Percentiles rank a stretch among this genome's conserved stretches.
These are phyloP conservation scores for Harpegnathos saltator DNA, from an alignment of 1,140 invertebrate species.

Conservation along the genomic window DNA sequence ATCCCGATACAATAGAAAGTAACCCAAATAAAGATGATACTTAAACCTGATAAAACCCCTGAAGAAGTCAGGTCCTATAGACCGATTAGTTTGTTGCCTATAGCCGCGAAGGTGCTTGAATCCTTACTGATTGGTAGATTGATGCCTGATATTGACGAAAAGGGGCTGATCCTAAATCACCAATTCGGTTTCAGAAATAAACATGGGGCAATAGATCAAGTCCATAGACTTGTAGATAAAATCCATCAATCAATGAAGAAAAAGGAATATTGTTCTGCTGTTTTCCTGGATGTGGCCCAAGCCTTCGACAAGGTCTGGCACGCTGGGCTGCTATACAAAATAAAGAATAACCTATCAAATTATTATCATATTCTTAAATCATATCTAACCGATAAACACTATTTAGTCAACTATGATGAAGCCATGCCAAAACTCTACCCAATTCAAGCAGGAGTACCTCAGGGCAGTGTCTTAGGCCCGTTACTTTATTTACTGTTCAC, in stretches of 20 bases:
- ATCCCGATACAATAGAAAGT: conserved; percentile 77
- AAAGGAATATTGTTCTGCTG: conserved; percentile 26
- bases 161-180: conserved; percentile 61
- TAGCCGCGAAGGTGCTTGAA: conserved; percentile 77
- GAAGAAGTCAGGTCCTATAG: conserved; percentile 71
- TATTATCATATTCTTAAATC: conserved; percentile 35
- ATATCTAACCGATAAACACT: conserved; percentile 28
- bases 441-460: conserved; percentile 52
- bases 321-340: conserved; percentile 69
- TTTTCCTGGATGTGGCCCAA: conserved; percentile 70
- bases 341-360: conserved; percentile 21
- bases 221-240: conserved; percentile 32
- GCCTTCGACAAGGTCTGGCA: conserved; percentile 79
- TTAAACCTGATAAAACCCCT: conserved; percentile 75
- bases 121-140: conserved; percentile 73
- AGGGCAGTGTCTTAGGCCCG: conserved; percentile 67
- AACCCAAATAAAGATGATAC: conserved; percentile 76
- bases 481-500: conserved; percentile 65
- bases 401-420: conserved; percentile 9
- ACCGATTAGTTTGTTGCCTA: conserved; percentile 77
- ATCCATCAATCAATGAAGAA: conserved; percentile 56
- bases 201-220: conserved; percentile 76
- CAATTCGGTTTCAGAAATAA: conserved; percentile 81
- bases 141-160: conserved; percentile 1
- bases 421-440: conserved; percentile 1